A percentile compares a stretch with the other conserved stretches of the same genome.
These are phyloP conservation scores for Theropithecus gelada DNA, from an alignment of 2,113 vertebrate species.

Conservation along the genomic window DNA sequence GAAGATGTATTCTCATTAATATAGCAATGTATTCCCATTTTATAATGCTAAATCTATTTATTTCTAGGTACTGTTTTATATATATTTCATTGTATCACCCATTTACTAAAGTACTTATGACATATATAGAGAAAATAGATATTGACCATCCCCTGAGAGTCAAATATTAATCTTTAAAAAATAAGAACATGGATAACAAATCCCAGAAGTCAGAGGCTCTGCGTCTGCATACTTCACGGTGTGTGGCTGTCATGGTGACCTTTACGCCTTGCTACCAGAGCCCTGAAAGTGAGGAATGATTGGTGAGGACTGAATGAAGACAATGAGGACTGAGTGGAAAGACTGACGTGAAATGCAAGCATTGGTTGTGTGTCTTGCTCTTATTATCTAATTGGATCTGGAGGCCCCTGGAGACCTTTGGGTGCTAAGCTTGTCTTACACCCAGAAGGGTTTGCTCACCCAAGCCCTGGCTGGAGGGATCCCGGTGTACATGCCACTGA, in stretches of 20 bases:
- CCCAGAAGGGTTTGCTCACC: accelerated
- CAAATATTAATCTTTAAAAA: neutral
- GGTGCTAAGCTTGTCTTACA: accelerated
- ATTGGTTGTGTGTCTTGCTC: accelerated
- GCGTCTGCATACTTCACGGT: accelerated
- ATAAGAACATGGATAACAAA: neutral
- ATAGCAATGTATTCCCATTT: neutral
- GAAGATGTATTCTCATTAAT: neutral
- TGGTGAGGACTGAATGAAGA: accelerated
- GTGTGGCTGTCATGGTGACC: accelerated
- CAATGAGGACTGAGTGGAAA: accelerated
- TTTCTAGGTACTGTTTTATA: slow-evolving; percentile 20
- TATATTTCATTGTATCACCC: neutral
- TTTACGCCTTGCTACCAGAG: accelerated
- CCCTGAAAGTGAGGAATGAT: accelerated
- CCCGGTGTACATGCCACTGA: accelerated
- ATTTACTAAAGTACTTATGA: neutral
- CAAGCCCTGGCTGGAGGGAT: no score
- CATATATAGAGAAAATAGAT: neutral
- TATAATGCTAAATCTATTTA: neutral
- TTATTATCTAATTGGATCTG: accelerated
- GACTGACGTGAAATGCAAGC: accelerated
- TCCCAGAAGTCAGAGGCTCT: accelerated
- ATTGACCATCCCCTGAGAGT: neutral
- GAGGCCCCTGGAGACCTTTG: accelerated